phyloP scores from a whole-genome alignment of 1,140 invertebrate genomes.

The Caenorhabditis briggsae region DNA sequence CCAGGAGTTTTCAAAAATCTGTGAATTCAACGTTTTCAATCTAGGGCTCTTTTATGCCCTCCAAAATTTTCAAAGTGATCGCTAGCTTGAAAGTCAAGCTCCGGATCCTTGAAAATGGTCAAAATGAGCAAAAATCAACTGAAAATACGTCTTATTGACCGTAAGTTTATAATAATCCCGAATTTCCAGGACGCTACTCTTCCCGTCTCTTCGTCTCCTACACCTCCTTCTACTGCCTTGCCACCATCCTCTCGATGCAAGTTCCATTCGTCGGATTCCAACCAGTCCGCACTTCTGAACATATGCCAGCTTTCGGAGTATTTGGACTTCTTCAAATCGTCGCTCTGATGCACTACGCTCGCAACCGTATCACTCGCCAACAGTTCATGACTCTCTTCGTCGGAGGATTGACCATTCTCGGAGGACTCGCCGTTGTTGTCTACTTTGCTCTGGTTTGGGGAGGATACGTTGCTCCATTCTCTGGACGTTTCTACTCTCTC shows the following conservation, averaged over 20 bases:
- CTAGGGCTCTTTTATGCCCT: too few relatives aligned
- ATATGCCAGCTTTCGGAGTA: constrained; percentile 94
- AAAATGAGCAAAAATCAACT: too few relatives aligned
- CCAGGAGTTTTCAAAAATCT: too few relatives aligned
- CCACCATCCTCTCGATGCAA: constrained; percentile 96
- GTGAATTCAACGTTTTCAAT: too few relatives aligned
- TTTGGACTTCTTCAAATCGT: constrained; percentile 93
- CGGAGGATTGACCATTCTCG: constrained; percentile 84
- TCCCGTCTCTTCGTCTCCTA: constrained; percentile 93
- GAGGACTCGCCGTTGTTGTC: constrained; percentile 86
- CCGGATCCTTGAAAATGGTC: too few relatives aligned
- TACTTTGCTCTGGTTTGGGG: constrained; percentile 92
- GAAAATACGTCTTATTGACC: constrained; percentile 25
- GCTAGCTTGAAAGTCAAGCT: too few relatives aligned
- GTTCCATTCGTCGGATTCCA: constrained; percentile 98
- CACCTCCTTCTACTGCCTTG: constrained; percentile 95
- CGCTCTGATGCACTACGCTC: constrained; percentile 89
- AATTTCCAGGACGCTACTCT: constrained; percentile 84
- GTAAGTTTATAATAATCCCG: not conserved
- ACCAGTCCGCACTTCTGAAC: constrained; percentile 98
- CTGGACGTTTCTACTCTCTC: constrained; percentile 97
- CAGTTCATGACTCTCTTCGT: constrained; percentile 93
- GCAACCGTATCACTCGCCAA: constrained; percentile 88
- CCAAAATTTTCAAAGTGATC: too few relatives aligned
- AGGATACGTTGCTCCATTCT: constrained; percentile 92